Base-by-base conservation (phyloP, 2,113 vertebrate genomes). In the Ctenomys sociabilis region DNA sequence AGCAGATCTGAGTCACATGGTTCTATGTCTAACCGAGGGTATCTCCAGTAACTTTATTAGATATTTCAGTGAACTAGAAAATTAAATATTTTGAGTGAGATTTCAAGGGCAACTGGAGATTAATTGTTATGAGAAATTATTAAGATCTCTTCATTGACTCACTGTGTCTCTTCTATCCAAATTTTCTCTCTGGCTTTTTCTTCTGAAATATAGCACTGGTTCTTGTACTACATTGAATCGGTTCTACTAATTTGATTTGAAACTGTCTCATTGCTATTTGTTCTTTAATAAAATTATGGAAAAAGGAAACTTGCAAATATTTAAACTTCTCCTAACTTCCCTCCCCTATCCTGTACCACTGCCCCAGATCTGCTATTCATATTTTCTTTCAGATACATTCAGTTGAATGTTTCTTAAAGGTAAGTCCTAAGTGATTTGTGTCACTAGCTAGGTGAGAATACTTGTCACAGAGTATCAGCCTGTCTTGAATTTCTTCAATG, bases 41-140 rank as follows among this genome's bases (percentile, higher is more conserved):
- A 17, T 24, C 7, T 66, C 12, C 10, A n/a, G 37, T 14, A 21
- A 40, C 43, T 88, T 88, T 13, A 7, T 83, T n/a, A 35, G 16
- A 22, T 70, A 78, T 57, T 87, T 84, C 43, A 84, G 40, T 72
- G 77, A 82, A 8, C 7, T 35, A 57, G 37, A 32, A 93, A 96
- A 40, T 63, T 37, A 85, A 78, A 24, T 11, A 72, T 57, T 93
- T 78, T 21, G 37, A 61, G 68, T 52, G 43, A 78, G 5, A 59
- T 3, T 64, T 91, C 26, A 72, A 40, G 16, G 5, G 0, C 40
- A 87, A 68, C 63, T 73, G 72, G 10, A 52, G 4, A 52, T n/a
- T 86, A 52, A 30, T 59, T 40, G 40, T 5, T 32, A 11, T 8
- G 9, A 70, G 22, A n/a, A 85, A 72, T 22, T 37, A 24, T 22